Evolutionary conservation across 2,797 vertebrate species (phyloP), one percentile per base, ranked within the genome.

Genomic region (Pitangus sulphuratus): DNA sequence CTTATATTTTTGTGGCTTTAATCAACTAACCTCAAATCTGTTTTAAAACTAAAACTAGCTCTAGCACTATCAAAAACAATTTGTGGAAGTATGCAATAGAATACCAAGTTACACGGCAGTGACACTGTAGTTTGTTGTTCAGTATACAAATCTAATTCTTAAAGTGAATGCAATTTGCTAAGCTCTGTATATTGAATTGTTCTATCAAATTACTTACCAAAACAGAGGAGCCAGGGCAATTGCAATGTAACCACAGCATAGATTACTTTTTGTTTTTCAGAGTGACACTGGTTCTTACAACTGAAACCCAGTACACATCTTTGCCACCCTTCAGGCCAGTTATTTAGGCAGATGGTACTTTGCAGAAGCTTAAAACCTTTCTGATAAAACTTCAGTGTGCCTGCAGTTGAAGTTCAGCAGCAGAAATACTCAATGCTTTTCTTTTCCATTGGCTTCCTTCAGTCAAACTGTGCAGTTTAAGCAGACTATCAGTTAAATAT

Each of bases 1-100:
- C 39, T 91, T 87, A 13, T 44, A 28, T 72, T 94, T 92, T 84
- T 91, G 89, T 85, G 94, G 94, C 92, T 94, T 96, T 72, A 92
- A 86, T 93, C 48, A 56, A 93, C 90, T 96, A 94, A 97, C 83
- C 66, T 82, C 25, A 60, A 77, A 66, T 54, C 54, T 84, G 44
- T 92, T 93, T 56, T 47, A 79, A 90, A 92, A 60, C 78, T 90
- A 68, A 88, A 91, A 76, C 65, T 50, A 81, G 82, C 79, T 87
- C 76, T 72, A 88, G 85, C 75, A 37, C n/a, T 57, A 30, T 86
- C n/a, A 22, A 78, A 80, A 92, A 13, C 31, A 45, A 69, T 28
- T 53, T 64, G 56, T 89, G 80, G 50, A 81, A 64, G 44, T 25
- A 85, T 1, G 3, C n/a, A 77, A 26, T 40, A 70, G 28, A 22